phyloP scores from a whole-genome alignment of 1,140 invertebrate genomes.

The Agrypnia vestita region DNA sequence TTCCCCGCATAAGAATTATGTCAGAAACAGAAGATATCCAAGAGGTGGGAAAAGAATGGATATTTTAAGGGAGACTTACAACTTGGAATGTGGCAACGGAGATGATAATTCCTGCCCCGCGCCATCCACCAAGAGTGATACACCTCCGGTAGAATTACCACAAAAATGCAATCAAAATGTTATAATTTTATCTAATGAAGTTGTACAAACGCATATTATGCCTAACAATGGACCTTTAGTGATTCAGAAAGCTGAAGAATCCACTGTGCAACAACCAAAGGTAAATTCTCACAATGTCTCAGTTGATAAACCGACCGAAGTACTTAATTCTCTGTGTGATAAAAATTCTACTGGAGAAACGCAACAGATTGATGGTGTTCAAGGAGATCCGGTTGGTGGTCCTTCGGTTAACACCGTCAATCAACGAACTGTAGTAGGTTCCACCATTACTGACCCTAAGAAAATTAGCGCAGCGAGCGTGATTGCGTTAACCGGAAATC shows the following conservation, averaged over 20 bases:
- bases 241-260: slow-evolving; percentile 15
- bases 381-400: too few relatives aligned
- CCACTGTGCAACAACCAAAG: neutral
- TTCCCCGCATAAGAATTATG: slow-evolving; percentile 20
- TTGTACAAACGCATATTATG: slow-evolving; percentile 45
- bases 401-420: neutral
- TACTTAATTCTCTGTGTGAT: neutral
- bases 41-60: slow-evolving; percentile 60
- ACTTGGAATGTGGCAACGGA: neutral
- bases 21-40: slow-evolving; percentile 28
- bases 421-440: neutral
- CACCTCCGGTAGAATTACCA: neutral
- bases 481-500: neutral
- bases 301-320: neutral
- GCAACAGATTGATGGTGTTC: neutral
- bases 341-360: neutral
- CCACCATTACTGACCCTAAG: neutral
- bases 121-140: neutral
- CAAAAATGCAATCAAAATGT: slow-evolving; percentile 42
- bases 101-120: neutral
- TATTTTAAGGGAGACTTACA: slow-evolving; percentile 54
- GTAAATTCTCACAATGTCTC: too few relatives aligned
- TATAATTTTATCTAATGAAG: slow-evolving; percentile 57
- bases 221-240: slow-evolving; percentile 36
- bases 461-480: neutral